Percentiles rank a stretch among this genome's conserved stretches.
phyloP scores from a whole-genome alignment of 2,113 vertebrate genomes.

The Dromiciops gliroides region DNA sequence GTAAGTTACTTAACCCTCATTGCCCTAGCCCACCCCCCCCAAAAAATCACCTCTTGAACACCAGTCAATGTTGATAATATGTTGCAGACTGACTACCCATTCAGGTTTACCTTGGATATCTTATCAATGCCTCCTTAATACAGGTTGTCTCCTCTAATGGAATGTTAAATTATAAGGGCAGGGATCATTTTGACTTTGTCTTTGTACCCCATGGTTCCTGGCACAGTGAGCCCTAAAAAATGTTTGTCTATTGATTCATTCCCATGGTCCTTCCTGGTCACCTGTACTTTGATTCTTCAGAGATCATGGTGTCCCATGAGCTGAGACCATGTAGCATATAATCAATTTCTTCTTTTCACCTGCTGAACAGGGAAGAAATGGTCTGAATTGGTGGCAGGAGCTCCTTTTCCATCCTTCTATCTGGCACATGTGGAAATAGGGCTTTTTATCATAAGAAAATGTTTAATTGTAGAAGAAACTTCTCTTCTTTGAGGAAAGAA shows the following conservation, averaged over 20 bases:
- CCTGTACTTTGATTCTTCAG: neutral
- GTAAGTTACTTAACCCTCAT: too few relatives aligned
- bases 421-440: neutral
- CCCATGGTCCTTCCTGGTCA: neutral
- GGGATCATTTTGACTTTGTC: neutral
- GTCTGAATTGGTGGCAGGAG: neutral
- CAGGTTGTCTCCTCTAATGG: neutral
- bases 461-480: neutral
- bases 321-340: neutral
- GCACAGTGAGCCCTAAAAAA: neutral
- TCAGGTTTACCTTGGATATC: neutral
- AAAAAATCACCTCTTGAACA: neutral
- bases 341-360: neutral
- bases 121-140: neutral
- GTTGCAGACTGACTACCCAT: neutral
- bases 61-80: neutral
- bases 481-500: conserved; percentile 7
- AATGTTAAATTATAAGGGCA: neutral
- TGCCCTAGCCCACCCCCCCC: too few relatives aligned
- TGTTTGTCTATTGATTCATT: neutral
- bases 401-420: neutral
- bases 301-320: neutral
- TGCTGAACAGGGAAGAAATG: neutral
- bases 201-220: neutral
- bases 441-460: conserved; percentile 22